Evolutionary conservation across 2,797 vertebrate species (phyloP), one percentile per base, ranked within the genome.

Genomic region (Cirrhinus molitorella): DNA sequence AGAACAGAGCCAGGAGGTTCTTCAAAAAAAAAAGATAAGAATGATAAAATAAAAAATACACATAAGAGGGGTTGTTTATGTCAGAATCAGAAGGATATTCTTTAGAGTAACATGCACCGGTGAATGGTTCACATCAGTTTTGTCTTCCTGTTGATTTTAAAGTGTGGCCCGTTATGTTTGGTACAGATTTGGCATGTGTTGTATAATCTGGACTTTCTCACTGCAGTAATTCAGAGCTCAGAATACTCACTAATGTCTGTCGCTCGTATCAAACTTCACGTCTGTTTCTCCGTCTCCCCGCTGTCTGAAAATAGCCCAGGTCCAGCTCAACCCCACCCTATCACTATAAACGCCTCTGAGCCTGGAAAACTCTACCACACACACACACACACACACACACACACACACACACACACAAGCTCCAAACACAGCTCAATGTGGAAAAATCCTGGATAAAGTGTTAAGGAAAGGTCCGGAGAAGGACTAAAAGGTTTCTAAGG

Each of bases 391-490:
- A 66, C 68, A 79, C 63, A 47, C 37, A 45, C 59, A 83, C 79
- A 82, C 57, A 75, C 87, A 83, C 79, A 78, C 59, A 37, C 59
- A 17, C 47, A 51, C 81, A 53, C 75, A 51, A 5, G 63, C 77
- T 49, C 71, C 84, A 83, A 81, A 87, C 68, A 71, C 80, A 73
- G 74, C 83, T 73, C 21, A 47, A 79, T 85, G 83, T 80, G 88
- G 88, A 88, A 89, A 89, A 88, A 88, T 40, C 81, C 87, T 89
- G 84, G 85, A 78, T 63, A 89, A 85, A 85, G 68, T 85, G 72
- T 86, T 81, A 74, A 57, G 78, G 45, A 85, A 57, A 5, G 25
- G 25, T 79, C 68, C 45, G 55, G 14, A 71, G 68, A 63, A 63
- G 76, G 21, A 81, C 74, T 65, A 34, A 72, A 78, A 66, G 23